Evolutionary conservation across 2,888 invertebrate genomes (phyloP).

Genomic region (Drosophila ezoana): DNA sequence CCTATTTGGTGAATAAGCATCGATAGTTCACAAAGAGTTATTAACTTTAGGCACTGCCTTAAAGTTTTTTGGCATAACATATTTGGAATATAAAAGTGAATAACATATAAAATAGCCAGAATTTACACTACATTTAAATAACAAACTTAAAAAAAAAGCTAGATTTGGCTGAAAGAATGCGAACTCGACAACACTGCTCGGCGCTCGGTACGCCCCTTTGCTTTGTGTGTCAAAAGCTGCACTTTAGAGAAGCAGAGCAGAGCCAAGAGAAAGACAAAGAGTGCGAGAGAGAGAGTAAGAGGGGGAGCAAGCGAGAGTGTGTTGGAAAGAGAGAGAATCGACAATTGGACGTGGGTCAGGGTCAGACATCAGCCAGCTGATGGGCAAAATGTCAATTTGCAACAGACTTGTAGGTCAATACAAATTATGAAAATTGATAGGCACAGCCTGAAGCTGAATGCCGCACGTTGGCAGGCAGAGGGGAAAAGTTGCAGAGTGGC

Average conservation of each 20-base stretch:
- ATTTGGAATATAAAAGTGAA: too few relatives aligned
- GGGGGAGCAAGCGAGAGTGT: neutral
- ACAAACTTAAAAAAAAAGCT: neutral
- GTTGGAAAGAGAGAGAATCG: too few relatives aligned
- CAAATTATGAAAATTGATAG: slow-evolving; percentile 46
- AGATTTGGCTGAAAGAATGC: neutral
- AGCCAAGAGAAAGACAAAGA: neutral
- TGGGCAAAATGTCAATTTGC: slow-evolving; percentile 39
- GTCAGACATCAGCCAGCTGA: slow-evolving; percentile 26
- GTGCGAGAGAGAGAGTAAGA: neutral
- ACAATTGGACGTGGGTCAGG: slow-evolving; percentile 22
- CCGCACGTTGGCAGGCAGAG: too few relatives aligned
- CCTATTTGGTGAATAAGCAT: too few relatives aligned
- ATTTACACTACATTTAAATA: too few relatives aligned
- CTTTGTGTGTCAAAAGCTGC: neutral
- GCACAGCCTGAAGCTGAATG: neutral
- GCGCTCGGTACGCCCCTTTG: too few relatives aligned
- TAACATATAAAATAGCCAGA: neutral
- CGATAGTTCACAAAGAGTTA: too few relatives aligned
- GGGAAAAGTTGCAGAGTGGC: too few relatives aligned
- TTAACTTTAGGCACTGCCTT: too few relatives aligned
- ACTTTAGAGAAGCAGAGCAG: neutral
- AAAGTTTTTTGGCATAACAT: too few relatives aligned
- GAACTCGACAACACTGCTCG: neutral
- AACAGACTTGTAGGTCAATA: slow-evolving; percentile 38